Evolutionary conservation across 2,113 vertebrate genomes (phyloP).

Genomic region (Anhinga anhinga): DNA sequence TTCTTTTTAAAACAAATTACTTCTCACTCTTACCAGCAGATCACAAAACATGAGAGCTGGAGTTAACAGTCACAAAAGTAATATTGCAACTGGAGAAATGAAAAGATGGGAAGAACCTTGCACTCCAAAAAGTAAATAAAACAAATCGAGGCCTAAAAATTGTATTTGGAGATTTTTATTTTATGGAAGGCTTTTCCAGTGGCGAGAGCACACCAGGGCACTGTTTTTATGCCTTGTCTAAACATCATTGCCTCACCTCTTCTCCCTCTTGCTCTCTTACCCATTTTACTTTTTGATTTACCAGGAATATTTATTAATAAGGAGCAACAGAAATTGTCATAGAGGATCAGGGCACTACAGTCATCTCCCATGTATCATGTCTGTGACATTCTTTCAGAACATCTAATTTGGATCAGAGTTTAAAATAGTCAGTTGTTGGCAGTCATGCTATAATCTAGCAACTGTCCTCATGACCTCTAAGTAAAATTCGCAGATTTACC

Average conservation of each 20-base stretch:
- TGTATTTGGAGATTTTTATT: neutral
- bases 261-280: neutral
- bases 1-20: slow-evolving; percentile 1
- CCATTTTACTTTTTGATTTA: neutral
- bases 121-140: neutral
- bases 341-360: neutral
- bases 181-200: neutral
- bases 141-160: neutral
- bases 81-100: neutral
- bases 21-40: neutral
- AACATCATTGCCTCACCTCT: neutral
- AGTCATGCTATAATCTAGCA: neutral
- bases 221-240: neutral
- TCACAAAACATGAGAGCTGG: neutral
- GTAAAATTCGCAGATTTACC: neutral
- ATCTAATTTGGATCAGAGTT: neutral
- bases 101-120: neutral
- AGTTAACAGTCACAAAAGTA: neutral
- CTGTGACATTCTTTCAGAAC: neutral
- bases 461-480: neutral
- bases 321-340: neutral
- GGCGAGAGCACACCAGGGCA: neutral
- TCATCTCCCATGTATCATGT: neutral
- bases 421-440: neutral
- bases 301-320: neutral